A percentile compares a stretch with the other conserved stretches of the same genome.
Conservation (phyloP, 2,113 vertebrate species). For the Plecturocebus donacophilus region DNA sequence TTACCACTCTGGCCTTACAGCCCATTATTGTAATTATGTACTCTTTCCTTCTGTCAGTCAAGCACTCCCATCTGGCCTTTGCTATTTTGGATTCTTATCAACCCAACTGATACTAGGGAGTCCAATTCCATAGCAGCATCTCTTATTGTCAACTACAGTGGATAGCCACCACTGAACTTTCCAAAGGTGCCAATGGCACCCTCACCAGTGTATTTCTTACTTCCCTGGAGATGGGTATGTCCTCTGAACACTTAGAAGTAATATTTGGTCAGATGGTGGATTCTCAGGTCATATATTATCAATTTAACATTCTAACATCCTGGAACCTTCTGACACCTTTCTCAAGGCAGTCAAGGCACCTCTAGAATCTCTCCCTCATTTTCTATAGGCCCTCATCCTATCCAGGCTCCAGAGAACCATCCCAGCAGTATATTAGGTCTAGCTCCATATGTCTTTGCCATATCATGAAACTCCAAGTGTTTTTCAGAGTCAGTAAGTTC, state of each 20-base stretch:
- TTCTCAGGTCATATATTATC: neutral
- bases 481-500: neutral
- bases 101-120: neutral
- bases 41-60: neutral
- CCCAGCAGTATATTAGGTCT: neutral
- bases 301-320: neutral
- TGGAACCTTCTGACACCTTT: neutral
- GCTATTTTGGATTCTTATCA: slow-evolving; percentile 13
- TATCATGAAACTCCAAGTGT: neutral
- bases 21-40: slow-evolving; percentile 26
- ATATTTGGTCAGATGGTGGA: neutral
- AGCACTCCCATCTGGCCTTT: slow-evolving; percentile 30
- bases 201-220: neutral
- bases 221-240: neutral
- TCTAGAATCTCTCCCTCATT: neutral
- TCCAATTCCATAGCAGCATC: neutral
- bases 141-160: neutral
- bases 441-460: neutral
- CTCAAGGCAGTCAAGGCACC: neutral
- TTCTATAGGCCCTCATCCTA: neutral
- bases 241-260: neutral
- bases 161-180: neutral
- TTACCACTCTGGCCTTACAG: neutral
- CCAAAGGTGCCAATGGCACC: neutral
- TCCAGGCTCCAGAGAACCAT: neutral